Evolutionary conservation across 2,113 vertebrate genomes (phyloP).

Genomic region (Sinosuthora webbiana): DNA sequence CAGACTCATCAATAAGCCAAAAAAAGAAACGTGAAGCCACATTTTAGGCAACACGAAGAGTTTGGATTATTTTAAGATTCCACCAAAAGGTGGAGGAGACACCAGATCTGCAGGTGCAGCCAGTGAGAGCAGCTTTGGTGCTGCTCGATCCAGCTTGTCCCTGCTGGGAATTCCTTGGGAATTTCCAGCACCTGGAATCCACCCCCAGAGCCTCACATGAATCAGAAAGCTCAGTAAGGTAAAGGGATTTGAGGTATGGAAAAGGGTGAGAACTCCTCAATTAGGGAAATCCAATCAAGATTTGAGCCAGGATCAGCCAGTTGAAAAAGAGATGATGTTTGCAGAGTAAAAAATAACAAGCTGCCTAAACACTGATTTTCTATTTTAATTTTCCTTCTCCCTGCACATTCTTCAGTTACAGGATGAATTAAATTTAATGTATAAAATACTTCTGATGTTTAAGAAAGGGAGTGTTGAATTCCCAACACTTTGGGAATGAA

Average conservation of each 20-base stretch:
- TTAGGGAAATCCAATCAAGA: not conserved
- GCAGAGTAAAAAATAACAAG: not conserved
- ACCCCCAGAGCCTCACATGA: not conserved
- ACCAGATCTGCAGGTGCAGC: not conserved
- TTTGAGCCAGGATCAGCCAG: not conserved
- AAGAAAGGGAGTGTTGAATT: not conserved
- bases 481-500: not conserved
- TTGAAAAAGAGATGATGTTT: accelerated
- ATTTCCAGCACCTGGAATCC: not conserved
- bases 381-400: not conserved
- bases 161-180: not conserved
- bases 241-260: not conserved
- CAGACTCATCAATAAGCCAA: not conserved
- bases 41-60: accelerated
- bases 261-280: not conserved
- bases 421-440: not conserved
- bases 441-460: not conserved
- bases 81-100: not conserved
- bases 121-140: not conserved
- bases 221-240: not conserved
- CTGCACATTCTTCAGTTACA: not conserved
- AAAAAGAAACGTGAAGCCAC: not conserved
- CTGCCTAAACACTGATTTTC: not conserved
- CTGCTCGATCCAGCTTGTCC: not conserved
- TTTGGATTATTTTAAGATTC: not conserved